Evolutionary conservation across 2,797 vertebrate species (phyloP), one percentile per base, ranked within the genome.

Genomic region (Tadarida brasiliensis): DNA sequence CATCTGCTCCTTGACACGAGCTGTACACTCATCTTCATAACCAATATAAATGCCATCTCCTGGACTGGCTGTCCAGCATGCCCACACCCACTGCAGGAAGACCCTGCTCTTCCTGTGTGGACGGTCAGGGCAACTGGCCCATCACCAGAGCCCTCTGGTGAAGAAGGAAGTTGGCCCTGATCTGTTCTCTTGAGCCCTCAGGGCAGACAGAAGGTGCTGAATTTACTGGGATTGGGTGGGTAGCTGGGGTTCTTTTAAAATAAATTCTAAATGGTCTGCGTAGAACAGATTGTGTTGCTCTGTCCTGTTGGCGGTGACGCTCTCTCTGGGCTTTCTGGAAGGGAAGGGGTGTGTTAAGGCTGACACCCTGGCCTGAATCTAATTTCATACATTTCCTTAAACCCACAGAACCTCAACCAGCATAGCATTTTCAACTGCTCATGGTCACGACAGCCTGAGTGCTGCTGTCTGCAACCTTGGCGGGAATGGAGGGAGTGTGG

Each of bases 341-440:
- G 12, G 63, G 94, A 96, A 96, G 14, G 96, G 93, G 91, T 95
- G 96, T 85, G 74, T 90, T 92, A 90, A 96, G 90, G 65, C 70
- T 86, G 95, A 91, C 87, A 92, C 77, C 49, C 76, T 67, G 91
- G 73, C 16, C 57, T 63, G 89, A 91, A 91, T 95, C 91, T 96
- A 96, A 96, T 96, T 97, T 94, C 90, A 90, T 94, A 78, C 82
- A 86, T 90, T 95, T 97, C 91, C 85, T 91, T 82, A 96, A 97
- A 96, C 80, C 94, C 89, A 96, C 89, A 96, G 77, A 68, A 96
- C 95, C 94, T 59, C 87, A 93, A 95, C 61, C 59, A 80, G 83
- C 80, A 80, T 6, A 87, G 94, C 96, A 95, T 70, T 97, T 97
- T 93, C 86, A 86, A 88, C 51, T 47, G 7, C 91, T 94, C 35